Evolutionary conservation across 2,888 invertebrate genomes (phyloP), one percentile per base, ranked within the genome.

Genomic region (Argyra leucocephala): DNA sequence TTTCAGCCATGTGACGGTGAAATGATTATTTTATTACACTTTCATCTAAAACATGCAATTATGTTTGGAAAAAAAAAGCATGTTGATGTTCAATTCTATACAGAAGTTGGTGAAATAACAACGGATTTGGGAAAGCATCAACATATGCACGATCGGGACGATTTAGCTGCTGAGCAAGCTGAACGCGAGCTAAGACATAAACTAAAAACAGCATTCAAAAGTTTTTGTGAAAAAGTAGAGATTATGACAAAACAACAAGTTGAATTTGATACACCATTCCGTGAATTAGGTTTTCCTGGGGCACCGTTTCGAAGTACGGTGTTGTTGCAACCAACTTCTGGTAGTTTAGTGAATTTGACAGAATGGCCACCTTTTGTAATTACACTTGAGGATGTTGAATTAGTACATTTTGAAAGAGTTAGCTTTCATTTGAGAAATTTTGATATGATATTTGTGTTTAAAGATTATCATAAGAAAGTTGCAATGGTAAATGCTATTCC

Each of bases 11-110:
- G 98, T 76, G 98, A 99, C 77, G 93, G 96, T 68, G 99, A 99
- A 83, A 98, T 99, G 97, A 98, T 99, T 66, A 99, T 99, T 76
- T 82, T 99, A 26, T 83, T 99, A 67, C 99, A 99, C 84, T 99
- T 99, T 81, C 96, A 99, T 82, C 84, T 99, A 68, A 97, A 95
- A 85, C 95, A 99, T 78, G 97, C 99, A 31, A 99, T 99, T 69
- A 92, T 99, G 93, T 99, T 98, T 83, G 98, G 98, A 72, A 96
- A 96, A 82, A 99, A 99, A 85, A 98, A 99, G 76, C 98, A 99
- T 73, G 88, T 93, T 0, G 98, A 99, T 81, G 97, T 99, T 6
- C 98, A 99, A 78, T 99, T 99, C 82, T 99, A 98, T 79, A 99
- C 99, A 0, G 99, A 99, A 82, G 99, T 99, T 64, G 99, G 99